Evolutionary conservation across 2,113 vertebrate species (phyloP).

Genomic region (Dasyprocta punctata): DNA sequence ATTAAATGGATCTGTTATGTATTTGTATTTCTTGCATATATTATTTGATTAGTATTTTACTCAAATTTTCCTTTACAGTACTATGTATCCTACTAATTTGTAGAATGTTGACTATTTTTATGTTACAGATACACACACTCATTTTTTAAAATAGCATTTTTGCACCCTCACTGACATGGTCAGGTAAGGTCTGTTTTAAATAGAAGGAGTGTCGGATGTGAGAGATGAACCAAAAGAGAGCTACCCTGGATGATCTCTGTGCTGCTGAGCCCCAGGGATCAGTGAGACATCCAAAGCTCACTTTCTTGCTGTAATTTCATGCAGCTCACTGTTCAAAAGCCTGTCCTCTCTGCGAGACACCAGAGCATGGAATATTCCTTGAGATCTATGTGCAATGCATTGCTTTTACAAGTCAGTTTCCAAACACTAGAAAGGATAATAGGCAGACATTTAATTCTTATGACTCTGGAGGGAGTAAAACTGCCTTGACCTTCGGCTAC

Average conservation of each 20-base stretch:
- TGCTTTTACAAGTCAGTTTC: not conserved
- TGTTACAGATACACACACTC: not conserved
- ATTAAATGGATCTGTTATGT: not conserved
- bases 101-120: not conserved
- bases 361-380: not conserved
- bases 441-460: not conserved
- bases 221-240: not conserved
- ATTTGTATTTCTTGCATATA: not conserved
- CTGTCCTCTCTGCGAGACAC: not conserved
- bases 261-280: not conserved
- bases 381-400: not conserved
- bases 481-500: not conserved
- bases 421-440: not conserved
- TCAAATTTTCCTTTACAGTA: not conserved
- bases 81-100: not conserved
- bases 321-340: not conserved
- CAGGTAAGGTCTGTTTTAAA: not conserved
- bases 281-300: not conserved
- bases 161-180: not conserved
- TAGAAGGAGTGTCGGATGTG: not conserved
- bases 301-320: not conserved
- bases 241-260: not conserved
- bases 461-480: not conserved
- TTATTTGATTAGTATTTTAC: slow-evolving; percentile 17
- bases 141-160: not conserved